A percentile compares a stretch with the other conserved stretches of the same genome.
phyloP scores from a whole-genome alignment of 2,888 invertebrate species.

The Dryadula phaetusa region DNA sequence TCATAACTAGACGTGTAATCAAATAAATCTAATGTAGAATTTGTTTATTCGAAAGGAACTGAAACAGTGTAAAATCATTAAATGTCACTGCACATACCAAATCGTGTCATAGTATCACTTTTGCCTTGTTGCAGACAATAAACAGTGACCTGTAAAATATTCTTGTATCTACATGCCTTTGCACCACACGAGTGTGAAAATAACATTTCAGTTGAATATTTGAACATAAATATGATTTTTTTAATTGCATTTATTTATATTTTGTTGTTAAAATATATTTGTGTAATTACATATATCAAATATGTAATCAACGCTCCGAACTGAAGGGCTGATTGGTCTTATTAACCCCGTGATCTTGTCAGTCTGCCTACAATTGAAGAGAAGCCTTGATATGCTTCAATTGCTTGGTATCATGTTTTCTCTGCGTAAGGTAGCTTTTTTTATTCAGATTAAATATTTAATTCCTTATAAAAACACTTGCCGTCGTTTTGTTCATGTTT shows the following conservation, averaged over 20 bases:
- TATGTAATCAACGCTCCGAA: conserved; percentile 61
- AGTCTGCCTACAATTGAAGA: conserved; percentile 69
- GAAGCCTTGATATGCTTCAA: conserved; percentile 76
- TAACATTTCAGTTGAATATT: background rate
- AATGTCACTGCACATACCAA: conserved; percentile 19
- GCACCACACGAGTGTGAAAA: conserved; percentile 13
- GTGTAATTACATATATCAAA: background rate
- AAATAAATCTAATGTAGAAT: background rate
- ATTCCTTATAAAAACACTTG: background rate
- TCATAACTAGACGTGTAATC: too few relatives aligned
- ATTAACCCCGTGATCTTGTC: conserved; percentile 72
- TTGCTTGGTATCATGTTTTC: conserved; percentile 65
- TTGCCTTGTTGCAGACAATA: conserved; percentile 11
- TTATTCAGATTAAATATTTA: background rate
- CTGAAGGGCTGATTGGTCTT: conserved; percentile 73
- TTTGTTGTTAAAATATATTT: background rate
- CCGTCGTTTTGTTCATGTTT: too few relatives aligned
- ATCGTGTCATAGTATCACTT: conserved; percentile 1
- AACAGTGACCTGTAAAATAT: conserved; percentile 25
- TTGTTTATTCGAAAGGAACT: background rate
- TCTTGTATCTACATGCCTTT: conserved; percentile 9
- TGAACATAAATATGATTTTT: background rate
- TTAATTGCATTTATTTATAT: background rate
- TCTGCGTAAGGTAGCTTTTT: conserved; percentile 39
- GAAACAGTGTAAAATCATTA: conserved; percentile 12